These are phyloP conservation scores for Brachionus rotundiformis DNA, from an alignment of 1,140 invertebrate species.

Conservation along the genomic window DNA sequence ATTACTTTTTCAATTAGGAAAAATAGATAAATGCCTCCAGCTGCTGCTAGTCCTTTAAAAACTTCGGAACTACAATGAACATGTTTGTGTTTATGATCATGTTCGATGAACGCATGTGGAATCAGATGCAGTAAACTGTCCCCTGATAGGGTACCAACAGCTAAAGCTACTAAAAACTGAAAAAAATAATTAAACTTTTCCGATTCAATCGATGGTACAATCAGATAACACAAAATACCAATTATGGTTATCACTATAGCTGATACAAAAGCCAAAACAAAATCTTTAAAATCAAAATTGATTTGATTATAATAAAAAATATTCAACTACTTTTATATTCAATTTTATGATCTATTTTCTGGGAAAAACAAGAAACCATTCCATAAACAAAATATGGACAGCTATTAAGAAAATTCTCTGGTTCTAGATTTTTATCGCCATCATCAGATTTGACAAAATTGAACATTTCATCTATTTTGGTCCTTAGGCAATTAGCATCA, in stretches of 20 bases:
- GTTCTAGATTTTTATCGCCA: neutral
- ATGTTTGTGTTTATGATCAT: neutral
- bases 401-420: neutral
- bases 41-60: conserved; percentile 55
- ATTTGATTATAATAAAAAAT: neutral
- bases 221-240: conserved; percentile 33
- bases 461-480: conserved; percentile 1
- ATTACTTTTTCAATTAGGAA: conserved; percentile 59
- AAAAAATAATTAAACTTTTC: conserved; percentile 9
- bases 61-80: conserved; percentile 37
- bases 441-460: neutral
- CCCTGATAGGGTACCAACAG: conserved; percentile 47
- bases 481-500: neutral
- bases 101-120: conserved; percentile 49
- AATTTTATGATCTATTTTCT: neutral
- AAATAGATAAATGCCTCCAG: conserved; percentile 58
- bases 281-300: neutral
- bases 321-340: neutral
- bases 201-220: neutral
- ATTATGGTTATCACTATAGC: conserved; percentile 3
- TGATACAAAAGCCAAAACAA: conserved; percentile 31
- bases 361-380: neutral
- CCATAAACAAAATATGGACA: neutral
- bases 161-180: conserved; percentile 53
- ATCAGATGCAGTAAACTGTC: conserved; percentile 53